Evolutionary conservation across 1,140 invertebrate species (phyloP).

Genomic region (Halictus rubicundus): DNA sequence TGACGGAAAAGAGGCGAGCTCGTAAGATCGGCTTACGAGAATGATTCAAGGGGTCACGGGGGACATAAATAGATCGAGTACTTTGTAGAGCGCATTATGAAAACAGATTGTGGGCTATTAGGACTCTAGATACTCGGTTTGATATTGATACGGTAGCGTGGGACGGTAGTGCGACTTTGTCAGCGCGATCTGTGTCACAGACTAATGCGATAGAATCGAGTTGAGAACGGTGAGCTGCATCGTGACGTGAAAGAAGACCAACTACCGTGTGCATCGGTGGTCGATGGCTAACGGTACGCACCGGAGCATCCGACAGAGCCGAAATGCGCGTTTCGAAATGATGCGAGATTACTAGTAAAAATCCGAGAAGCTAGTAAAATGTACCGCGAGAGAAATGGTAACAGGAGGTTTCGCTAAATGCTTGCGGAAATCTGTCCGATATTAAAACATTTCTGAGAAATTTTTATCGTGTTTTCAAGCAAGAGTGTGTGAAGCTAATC

Average conservation of each 20-base stretch:
- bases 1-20: background rate
- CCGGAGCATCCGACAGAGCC: no score
- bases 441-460: no score
- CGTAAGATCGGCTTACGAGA: background rate
- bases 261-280: background rate
- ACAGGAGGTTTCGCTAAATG: no score
- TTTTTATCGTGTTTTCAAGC: no score
- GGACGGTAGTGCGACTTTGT: background rate
- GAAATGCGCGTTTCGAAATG: no score
- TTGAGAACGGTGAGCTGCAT: background rate
- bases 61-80: background rate
- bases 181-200: background rate
- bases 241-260: slow-evolving; percentile 1
- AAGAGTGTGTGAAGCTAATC: no score
- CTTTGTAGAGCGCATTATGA: background rate
- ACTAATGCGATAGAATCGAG: slow-evolving; percentile 10
- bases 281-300: background rate
- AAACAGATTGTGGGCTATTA: background rate
- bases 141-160: slow-evolving; percentile 1
- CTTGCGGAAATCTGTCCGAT: no score
- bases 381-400: no score
- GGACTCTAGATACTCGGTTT: background rate
- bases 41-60: background rate
- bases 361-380: no score
- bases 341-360: no score